A percentile compares a stretch with the other conserved stretches of the same genome.
Conservation (phyloP, 2,888 invertebrate species). For the Strigamia maritima region DNA sequence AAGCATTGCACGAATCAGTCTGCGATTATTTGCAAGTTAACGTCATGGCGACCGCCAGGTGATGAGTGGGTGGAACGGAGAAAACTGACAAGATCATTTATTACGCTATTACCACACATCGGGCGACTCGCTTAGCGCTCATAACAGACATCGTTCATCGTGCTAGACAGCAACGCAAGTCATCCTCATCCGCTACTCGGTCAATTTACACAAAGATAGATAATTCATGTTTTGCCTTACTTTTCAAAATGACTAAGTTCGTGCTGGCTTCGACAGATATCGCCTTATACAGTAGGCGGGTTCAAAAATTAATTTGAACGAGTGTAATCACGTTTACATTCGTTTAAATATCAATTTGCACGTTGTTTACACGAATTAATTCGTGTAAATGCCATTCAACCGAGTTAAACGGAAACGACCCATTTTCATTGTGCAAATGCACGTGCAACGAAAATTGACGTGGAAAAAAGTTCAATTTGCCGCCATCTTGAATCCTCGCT, state of each 20-base stretch:
- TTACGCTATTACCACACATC: slow-evolving; percentile 16
- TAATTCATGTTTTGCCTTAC: not conserved
- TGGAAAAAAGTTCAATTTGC: too few relatives aligned
- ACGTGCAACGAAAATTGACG: too few relatives aligned
- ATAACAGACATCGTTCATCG: slow-evolving; percentile 4
- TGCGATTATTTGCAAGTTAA: slow-evolving; percentile 13
- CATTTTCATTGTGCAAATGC: too few relatives aligned
- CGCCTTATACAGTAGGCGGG: too few relatives aligned
- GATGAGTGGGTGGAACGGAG: not conserved
- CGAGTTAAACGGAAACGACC: too few relatives aligned
- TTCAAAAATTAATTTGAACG: too few relatives aligned
- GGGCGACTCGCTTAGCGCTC: not conserved
- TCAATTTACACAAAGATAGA: not conserved
- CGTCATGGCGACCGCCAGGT: slow-evolving; percentile 1
- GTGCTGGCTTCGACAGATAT: not conserved
- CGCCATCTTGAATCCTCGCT: too few relatives aligned
- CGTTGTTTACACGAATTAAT: too few relatives aligned
- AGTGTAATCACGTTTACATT: too few relatives aligned
- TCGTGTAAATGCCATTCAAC: too few relatives aligned
- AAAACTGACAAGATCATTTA: slow-evolving; percentile 12
- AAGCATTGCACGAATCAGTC: not conserved
- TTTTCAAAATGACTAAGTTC: not conserved
- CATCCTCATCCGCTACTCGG: not conserved
- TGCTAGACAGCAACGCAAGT: not conserved
- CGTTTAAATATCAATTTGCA: too few relatives aligned